Evolutionary conservation across 2,113 vertebrate species (phyloP).

Genomic region (Chaetops frenatus): DNA sequence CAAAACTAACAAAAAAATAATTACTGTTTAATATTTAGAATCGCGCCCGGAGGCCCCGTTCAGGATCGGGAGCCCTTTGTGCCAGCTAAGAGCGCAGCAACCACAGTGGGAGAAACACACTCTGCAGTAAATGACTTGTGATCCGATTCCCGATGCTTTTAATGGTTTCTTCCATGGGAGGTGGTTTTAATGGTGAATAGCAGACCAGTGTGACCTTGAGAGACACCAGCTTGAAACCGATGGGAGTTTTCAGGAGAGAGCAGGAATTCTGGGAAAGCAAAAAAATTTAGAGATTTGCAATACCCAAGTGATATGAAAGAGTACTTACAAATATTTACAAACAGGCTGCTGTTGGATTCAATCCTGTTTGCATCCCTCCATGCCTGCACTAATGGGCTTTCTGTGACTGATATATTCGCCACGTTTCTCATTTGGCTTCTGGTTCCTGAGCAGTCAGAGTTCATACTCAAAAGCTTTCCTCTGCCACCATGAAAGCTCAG

Average conservation of each 20-base stretch:
- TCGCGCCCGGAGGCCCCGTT: neutral
- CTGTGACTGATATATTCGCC: neutral
- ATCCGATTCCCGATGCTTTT: conserved; percentile 10
- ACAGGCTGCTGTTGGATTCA: neutral
- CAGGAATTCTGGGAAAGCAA: conserved; percentile 2
- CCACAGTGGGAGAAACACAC: neutral
- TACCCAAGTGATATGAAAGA: neutral
- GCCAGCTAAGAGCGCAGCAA: neutral
- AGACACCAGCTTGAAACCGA: conserved; percentile 8
- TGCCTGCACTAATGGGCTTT: neutral
- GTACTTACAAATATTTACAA: conserved; percentile 45
- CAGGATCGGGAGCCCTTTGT: neutral
- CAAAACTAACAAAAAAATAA: neutral
- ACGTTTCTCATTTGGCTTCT: conserved; percentile 26
- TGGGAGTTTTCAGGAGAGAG: neutral
- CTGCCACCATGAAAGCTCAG: neutral
- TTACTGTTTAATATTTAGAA: neutral
- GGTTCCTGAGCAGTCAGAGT: neutral
- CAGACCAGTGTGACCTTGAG: conserved; percentile 34
- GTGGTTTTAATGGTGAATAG: conserved; percentile 18
- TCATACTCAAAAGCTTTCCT: conserved; percentile 22
- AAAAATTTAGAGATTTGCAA: conserved; percentile 21
- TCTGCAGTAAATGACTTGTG: neutral
- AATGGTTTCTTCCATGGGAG: conserved; percentile 22
- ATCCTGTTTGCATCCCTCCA: neutral